phyloP scores from a whole-genome alignment of 1,140 invertebrate genomes.

The Agrilus planipennis region DNA sequence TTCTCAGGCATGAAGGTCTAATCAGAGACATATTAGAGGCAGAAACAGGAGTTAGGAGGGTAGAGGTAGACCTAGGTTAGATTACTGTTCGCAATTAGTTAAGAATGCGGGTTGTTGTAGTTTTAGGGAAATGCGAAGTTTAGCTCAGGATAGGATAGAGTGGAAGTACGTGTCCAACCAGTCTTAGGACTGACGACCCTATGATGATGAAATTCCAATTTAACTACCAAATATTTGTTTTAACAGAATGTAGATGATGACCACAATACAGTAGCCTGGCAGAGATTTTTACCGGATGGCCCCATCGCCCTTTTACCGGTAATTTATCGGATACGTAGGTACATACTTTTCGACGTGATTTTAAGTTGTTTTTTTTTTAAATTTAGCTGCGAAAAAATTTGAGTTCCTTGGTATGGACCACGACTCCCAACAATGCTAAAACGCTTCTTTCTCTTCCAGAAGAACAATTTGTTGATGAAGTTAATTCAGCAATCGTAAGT shows the following conservation, averaged over 20 bases:
- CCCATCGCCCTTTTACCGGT: conserved; percentile 86
- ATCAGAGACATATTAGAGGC: no score
- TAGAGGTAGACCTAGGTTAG: no score
- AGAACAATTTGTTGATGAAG: conserved; percentile 75
- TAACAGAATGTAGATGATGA: conserved; percentile 31
- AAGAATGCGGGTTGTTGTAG: no score
- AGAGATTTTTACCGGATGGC: conserved; percentile 83
- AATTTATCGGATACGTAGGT: conserved; percentile 31
- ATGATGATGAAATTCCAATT: no score
- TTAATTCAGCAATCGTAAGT: conserved; percentile 77
- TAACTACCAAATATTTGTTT: conserved; percentile 4
- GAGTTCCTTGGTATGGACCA: conserved; percentile 89
- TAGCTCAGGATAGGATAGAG: no score
- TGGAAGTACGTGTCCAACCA: no score
- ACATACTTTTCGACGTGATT: not conserved
- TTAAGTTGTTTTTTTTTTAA: no score
- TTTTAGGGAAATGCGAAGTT: no score
- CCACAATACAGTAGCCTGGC: conserved; percentile 81
- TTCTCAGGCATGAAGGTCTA: no score
- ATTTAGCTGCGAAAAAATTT: conserved; percentile 52
- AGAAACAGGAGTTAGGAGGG: no score
- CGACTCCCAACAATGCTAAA: conserved; percentile 60
- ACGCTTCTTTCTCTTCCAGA: conserved; percentile 54
- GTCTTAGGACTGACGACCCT: no score
- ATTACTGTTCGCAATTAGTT: no score